Evolutionary conservation across 2,797 vertebrate genomes (phyloP), one percentile per base, ranked within the genome.

Genomic region (Malurus leucopterus): DNA sequence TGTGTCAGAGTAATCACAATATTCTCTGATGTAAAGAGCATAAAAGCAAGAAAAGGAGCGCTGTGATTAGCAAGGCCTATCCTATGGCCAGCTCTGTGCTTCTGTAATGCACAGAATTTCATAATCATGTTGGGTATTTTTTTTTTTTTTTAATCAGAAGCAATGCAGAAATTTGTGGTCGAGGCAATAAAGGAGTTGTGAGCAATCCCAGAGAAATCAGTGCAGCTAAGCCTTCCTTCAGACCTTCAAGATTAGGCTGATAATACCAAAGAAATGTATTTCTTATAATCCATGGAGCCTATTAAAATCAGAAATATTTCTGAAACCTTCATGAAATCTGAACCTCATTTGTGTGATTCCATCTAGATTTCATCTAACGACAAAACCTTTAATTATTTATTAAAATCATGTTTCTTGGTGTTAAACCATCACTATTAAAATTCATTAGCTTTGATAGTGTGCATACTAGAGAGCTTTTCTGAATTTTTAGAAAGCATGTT

Each of bases 121-220:
- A 30, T 36, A 57, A 44, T 8, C 13, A 38, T 27, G 24, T 34
- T 34, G 34, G 34, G 34, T 36, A 9, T 36, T 0, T 9, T 49
- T 1, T 0, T 9, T 49, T 1, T 0, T 9, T 49, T 70, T 62
- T 51, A 16, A 30, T 47, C 21, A 69, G 32, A 24, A 88, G 9
- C 23, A 65, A 27, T 65, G 16, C 15, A 88, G n/a, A 70, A 75
- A 74, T 74, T 43, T 75, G 15, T 29, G 30, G 36, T 17, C 6
- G 6, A 30, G 43, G 32, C 57, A 74, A 17, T 46, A 71, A 78
- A 68, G 20, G 50, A 63, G 6, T 84, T 21, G 32, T 61, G 54
- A 86, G 26, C 18, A 71, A 20, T 44, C 29, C n/a, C 11, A 64
- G 55, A 61, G 49, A 70, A 84, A 86, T 70, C 21, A 70, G 26